Conservation (phyloP, 2,113 vertebrate species). For the Peromyscus polionotus region DNA sequence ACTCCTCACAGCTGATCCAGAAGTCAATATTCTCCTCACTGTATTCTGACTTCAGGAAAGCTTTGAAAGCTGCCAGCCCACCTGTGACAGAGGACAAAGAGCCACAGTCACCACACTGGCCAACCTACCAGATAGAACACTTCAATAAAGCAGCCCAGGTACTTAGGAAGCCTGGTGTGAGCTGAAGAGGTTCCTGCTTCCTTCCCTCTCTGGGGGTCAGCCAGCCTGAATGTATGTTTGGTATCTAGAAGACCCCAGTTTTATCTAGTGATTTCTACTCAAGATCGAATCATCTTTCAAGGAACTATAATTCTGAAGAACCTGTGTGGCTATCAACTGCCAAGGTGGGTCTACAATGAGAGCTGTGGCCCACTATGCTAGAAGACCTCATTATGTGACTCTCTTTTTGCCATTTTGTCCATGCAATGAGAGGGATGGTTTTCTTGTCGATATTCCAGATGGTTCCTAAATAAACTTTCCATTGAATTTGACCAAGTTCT, state of each 20-base stretch:
- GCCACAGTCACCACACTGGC: background rate
- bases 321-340: background rate
- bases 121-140: background rate
- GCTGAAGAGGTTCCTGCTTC: background rate
- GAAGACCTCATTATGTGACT: background rate
- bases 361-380: background rate
- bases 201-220: background rate
- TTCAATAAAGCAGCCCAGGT: background rate
- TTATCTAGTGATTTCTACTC: background rate
- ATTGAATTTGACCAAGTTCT: background rate
- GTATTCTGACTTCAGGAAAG: conserved; percentile 94
- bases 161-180: background rate
- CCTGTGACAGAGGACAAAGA: conserved; percentile 80
- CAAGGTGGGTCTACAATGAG: background rate
- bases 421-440: background rate
- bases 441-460: background rate
- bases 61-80: conserved; percentile 91
- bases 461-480: background rate
- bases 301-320: background rate
- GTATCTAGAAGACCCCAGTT: background rate
- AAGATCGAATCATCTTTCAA: background rate
- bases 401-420: background rate
- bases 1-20: conserved; percentile 95
- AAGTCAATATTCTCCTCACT: conserved; percentile 96
- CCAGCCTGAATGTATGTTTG: background rate